A percentile compares a stretch with the other conserved stretches of the same genome.
Evolutionary conservation across 2,888 invertebrate species (phyloP).

Genomic region (Callosobruchus maculatus): DNA sequence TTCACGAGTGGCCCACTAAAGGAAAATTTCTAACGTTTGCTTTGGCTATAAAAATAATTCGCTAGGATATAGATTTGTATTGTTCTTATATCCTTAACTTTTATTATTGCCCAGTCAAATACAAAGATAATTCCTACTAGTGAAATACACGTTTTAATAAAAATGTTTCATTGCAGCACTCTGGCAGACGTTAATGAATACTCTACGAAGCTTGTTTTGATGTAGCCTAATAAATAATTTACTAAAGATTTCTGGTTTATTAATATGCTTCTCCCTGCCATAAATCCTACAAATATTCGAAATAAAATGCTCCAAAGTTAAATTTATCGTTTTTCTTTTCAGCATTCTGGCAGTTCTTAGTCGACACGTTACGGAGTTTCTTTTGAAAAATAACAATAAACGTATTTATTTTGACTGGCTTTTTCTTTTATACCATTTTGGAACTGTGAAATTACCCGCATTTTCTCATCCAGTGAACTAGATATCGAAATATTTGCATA

Average conservation of each 20-base stretch:
- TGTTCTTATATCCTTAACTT: too few species aligned
- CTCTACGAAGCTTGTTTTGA: slow-evolving; percentile 1
- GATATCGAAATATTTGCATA: too few species aligned
- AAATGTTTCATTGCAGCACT: not conserved
- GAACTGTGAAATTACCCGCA: too few species aligned
- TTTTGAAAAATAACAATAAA: slow-evolving; percentile 15
- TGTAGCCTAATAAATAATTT: not conserved
- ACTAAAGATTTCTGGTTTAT: not conserved
- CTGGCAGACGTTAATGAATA: slow-evolving; percentile 1
- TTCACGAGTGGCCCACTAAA: too few species aligned
- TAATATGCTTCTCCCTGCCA: not conserved
- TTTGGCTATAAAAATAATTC: too few species aligned
- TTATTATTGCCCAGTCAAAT: too few species aligned
- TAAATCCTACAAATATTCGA: too few species aligned
- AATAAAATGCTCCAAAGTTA: too few species aligned
- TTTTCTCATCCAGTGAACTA: too few species aligned
- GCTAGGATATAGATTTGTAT: too few species aligned
- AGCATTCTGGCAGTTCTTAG: slow-evolving; percentile 25
- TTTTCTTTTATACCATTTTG: not conserved
- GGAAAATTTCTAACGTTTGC: too few species aligned
- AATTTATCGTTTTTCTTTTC: slow-evolving; percentile 15
- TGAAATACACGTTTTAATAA: not conserved
- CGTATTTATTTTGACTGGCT: not conserved
- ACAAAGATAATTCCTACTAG: too few species aligned
- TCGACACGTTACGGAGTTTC: slow-evolving; percentile 23